Conservation (phyloP, 2,113 vertebrate species). For the Natator depressus region DNA sequence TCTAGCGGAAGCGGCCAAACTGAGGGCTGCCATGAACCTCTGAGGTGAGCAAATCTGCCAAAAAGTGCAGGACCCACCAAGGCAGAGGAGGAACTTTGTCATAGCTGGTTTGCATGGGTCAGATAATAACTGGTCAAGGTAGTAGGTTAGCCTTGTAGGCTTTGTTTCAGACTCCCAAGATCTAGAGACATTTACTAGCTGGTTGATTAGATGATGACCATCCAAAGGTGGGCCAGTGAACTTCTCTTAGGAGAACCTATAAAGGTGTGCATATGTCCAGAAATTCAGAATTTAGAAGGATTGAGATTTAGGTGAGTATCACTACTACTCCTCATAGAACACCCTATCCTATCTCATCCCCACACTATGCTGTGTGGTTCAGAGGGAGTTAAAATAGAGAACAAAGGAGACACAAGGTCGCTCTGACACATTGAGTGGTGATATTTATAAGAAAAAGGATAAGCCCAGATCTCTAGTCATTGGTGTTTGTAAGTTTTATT, state of each 20-base stretch:
- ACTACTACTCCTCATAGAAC: background rate
- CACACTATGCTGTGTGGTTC: background rate
- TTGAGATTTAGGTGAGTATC: conserved; percentile 7
- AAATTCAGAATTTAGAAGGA: background rate
- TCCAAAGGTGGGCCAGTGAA: fast-evolving
- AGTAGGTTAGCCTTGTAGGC: background rate
- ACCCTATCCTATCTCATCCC: background rate
- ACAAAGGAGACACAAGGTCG: background rate
- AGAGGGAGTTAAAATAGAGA: background rate
- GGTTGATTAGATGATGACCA: background rate
- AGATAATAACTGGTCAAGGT: background rate
- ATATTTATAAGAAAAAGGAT: background rate
- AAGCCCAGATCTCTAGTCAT: conserved; percentile 14
- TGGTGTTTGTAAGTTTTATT: background rate
- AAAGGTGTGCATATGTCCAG: background rate
- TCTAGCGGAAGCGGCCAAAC: no score
- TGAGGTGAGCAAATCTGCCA: no score
- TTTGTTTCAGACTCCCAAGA: background rate
- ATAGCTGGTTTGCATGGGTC: background rate
- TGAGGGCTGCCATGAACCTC: no score
- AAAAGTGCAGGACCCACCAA: no score
- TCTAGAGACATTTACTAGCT: background rate
- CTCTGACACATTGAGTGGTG: background rate
- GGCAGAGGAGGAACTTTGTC: no score
- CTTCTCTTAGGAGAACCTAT: background rate